Percentiles rank a stretch among this genome's conserved stretches.
phyloP scores from a whole-genome alignment of 2,113 vertebrate species.

The Alouatta palliata region DNA sequence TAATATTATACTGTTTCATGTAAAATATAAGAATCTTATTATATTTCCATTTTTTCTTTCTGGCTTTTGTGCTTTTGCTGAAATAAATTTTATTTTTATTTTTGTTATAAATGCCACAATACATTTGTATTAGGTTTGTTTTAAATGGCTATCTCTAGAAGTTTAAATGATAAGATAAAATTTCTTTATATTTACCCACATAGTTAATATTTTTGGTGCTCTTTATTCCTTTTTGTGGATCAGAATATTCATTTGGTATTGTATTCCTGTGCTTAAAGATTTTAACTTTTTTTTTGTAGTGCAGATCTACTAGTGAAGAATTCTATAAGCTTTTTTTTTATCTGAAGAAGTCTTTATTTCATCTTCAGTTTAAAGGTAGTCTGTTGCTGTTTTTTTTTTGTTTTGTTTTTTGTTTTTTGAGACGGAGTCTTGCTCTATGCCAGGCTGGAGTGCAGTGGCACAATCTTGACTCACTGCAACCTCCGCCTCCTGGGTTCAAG shows the following conservation, averaged over 20 bases:
- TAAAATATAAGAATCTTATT: not conserved
- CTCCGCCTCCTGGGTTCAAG: too few relatives aligned
- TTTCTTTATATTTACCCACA: not conserved
- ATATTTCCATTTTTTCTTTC: not conserved
- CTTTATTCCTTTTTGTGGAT: not conserved
- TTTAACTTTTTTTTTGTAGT: not conserved
- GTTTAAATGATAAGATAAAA: not conserved
- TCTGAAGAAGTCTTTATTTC: not conserved
- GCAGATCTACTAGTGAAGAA: not conserved
- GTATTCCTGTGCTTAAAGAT: not conserved
- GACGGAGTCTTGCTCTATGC: too few relatives aligned
- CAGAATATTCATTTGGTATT: not conserved
- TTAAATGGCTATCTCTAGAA: not conserved
- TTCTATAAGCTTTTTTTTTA: not conserved
- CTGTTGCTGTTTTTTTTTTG: not conserved
- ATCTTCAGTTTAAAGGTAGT: not conserved
- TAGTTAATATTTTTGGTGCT: not conserved
- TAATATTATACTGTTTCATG: not conserved
- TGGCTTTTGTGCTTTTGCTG: conserved; percentile 5
- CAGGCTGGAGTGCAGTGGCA: too few relatives aligned
- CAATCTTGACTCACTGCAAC: too few relatives aligned
- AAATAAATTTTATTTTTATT: not conserved
- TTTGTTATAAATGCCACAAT: not conserved
- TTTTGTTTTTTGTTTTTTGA: too few relatives aligned
- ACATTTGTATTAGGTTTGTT: not conserved